Evolutionary conservation across 2,888 invertebrate genomes (phyloP).

Genomic region (Apocheima hispidaria): DNA sequence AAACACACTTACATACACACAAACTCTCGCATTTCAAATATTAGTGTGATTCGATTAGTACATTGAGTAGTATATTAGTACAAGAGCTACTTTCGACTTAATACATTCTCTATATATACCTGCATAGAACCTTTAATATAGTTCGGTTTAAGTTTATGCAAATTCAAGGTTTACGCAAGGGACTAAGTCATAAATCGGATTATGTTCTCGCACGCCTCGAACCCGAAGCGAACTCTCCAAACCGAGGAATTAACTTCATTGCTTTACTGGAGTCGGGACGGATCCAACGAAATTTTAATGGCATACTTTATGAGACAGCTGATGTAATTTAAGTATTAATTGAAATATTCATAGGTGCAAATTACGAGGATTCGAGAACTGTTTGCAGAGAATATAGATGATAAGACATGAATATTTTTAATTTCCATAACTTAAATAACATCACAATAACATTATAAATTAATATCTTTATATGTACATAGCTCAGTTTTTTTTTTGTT

Average conservation of each 20-base stretch:
- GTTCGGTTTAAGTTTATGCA: slow-evolving; percentile 63
- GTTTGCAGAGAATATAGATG: not conserved
- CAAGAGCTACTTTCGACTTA: no score
- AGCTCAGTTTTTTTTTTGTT: no score
- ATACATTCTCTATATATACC: not conserved
- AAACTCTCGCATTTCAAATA: no score
- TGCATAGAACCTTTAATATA: slow-evolving; percentile 41
- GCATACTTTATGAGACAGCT: slow-evolving; percentile 30
- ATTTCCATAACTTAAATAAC: no score
- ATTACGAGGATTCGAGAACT: not conserved
- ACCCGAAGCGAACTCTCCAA: slow-evolving; percentile 53
- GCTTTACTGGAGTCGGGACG: slow-evolving; percentile 46
- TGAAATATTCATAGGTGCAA: not conserved
- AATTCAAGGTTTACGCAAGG: slow-evolving; percentile 67
- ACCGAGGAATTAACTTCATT: slow-evolving; percentile 57
- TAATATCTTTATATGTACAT: no score
- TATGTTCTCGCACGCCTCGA: slow-evolving; percentile 56
- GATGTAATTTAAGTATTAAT: not conserved
- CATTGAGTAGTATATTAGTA: no score
- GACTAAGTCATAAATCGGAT: slow-evolving; percentile 63
- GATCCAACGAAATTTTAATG: slow-evolving; percentile 52
- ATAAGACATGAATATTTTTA: no score
- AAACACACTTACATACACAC: no score
- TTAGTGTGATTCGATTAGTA: no score
- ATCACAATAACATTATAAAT: no score